Evolutionary conservation across 2,888 invertebrate genomes (phyloP), one percentile per base, ranked within the genome.

Genomic region (Acrocyrtus sp.): DNA sequence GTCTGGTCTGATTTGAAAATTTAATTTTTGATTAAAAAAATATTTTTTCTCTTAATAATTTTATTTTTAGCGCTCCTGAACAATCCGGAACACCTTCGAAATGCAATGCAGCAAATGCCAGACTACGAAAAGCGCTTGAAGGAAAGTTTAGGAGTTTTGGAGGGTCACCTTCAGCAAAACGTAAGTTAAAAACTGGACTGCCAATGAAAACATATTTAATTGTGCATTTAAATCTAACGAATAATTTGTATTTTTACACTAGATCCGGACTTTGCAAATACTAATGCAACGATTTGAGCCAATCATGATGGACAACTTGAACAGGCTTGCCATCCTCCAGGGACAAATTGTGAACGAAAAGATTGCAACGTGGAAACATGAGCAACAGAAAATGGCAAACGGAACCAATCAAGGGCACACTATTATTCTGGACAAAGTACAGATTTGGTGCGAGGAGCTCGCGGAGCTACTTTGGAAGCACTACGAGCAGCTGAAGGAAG

Each of bases 341-440:
- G 56, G 47, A 15, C 63, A 72, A 51, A 65, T 73, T 17, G 43
- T 74, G 26, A 19, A 45, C 17, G 62, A 68, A 12, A 68, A 74
- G 29, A 21, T 77, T 15, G 34, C 50, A 4, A 19, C 41, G 0
- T 77, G 77, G 77, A 77, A 75, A 22, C 70, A 66, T 29, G 66
- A 77, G 39, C 77, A 77, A 41, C 77, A 75, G 43, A 60, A 69
- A 73, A 58, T 61, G 43, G 73, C 73, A 26, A 77, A 77, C 50
- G 73, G 75, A 3, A 48, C 67, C 39, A 19, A 12, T 10, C 53
- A 60, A 34, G 45, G 21, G 17, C 56, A 70, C 39, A 27, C 47
- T 15, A 21, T 48, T 26, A 29, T 17, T 43, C 43, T 76, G 8
- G 68, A 68, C 4, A 68, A 65, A 56, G n/a, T 77, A 12, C 72